These are phyloP conservation scores for Carcharodon carcharias DNA, from an alignment of 2,797 vertebrate species.

Conservation along the genomic window DNA sequence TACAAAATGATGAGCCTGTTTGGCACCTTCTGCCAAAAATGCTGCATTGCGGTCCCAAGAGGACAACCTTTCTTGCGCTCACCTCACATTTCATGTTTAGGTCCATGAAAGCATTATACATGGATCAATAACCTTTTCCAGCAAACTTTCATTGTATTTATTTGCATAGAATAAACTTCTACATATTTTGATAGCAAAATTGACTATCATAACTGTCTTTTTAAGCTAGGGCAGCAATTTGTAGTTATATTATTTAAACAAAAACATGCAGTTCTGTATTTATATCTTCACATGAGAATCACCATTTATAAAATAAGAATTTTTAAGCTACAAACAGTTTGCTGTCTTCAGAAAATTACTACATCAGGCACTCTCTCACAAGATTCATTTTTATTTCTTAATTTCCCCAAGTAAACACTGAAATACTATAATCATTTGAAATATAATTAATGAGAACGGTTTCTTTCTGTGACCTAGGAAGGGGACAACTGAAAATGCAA, in stretches of 20 bases:
- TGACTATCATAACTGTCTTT: neutral
- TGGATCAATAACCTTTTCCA: neutral
- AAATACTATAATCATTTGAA: neutral
- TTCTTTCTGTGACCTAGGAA: neutral
- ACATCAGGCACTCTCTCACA: neutral
- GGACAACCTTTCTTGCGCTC: neutral
- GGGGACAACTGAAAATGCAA: neutral
- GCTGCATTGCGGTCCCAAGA: neutral
- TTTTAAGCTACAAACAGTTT: neutral
- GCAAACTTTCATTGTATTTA: neutral
- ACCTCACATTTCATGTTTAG: neutral
- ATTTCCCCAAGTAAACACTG: neutral
- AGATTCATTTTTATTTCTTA: neutral
- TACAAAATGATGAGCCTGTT: neutral
- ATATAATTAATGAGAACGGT: neutral
- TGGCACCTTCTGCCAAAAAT: neutral
- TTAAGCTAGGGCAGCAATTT: neutral
- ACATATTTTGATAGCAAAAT: neutral
- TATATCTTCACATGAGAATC: neutral
- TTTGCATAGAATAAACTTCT: neutral
- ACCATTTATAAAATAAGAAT: neutral
- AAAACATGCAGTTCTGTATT: neutral
- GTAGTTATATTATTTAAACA: neutral
- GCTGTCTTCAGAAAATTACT: neutral
- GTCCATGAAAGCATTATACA: neutral